A percentile compares a stretch with the other conserved stretches of the same genome.
Evolutionary conservation across 2,888 invertebrate species (phyloP).

Genomic region (Acleris literana): DNA sequence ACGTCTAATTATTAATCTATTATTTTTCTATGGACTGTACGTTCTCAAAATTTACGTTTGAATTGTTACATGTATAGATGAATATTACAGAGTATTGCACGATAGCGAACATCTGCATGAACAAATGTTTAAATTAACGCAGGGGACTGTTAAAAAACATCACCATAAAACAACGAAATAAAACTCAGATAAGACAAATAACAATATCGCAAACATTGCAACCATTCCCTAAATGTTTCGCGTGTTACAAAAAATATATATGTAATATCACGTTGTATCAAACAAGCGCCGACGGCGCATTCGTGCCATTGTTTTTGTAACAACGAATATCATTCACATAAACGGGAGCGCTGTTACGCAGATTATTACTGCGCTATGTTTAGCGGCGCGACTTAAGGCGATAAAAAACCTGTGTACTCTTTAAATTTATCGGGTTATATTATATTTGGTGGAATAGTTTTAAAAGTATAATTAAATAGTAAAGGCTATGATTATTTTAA

Average conservation of each 20-base stretch:
- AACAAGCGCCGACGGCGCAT: constrained; percentile 59
- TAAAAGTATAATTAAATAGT: neutral
- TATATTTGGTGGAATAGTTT: too few relatives aligned
- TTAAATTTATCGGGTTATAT: too few relatives aligned
- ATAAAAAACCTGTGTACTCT: too few relatives aligned
- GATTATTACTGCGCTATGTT: constrained; percentile 66
- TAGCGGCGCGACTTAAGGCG: constrained; percentile 54
- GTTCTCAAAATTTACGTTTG: too few relatives aligned
- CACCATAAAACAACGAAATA: constrained; percentile 41
- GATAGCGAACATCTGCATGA: neutral
- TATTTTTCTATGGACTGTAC: too few relatives aligned
- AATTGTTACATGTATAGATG: too few relatives aligned
- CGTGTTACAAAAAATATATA: constrained; percentile 56
- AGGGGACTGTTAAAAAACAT: constrained; percentile 10
- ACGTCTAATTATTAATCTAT: too few relatives aligned
- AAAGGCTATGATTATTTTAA: too few relatives aligned
- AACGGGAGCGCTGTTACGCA: constrained; percentile 63
- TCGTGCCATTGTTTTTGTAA: constrained; percentile 62
- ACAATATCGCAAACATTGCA: constrained; percentile 51
- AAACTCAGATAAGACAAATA: constrained; percentile 53
- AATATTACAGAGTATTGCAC: neutral
- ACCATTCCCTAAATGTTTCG: constrained; percentile 54
- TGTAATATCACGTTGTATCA: constrained; percentile 63
- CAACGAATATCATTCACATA: constrained; percentile 71
- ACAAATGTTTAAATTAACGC: neutral